Base-by-base conservation (phyloP, 2,888 invertebrate species). In the Synergus gifuensis region DNA sequence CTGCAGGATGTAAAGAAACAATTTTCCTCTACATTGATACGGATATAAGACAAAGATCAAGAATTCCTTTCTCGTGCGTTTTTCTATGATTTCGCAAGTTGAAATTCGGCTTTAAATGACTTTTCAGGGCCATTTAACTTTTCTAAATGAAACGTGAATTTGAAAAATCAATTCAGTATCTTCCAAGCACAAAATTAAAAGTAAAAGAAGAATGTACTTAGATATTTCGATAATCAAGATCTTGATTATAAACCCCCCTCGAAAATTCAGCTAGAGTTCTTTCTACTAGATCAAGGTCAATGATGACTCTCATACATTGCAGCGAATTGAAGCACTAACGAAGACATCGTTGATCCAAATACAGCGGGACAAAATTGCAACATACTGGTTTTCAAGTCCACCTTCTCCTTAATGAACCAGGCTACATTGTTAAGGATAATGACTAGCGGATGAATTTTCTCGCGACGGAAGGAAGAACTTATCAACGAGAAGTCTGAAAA, bases 321-420 rank as follows among this genome's bases (percentile, higher is more conserved):
- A 46, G 49, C 14, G 49, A 49, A 69, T 69, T 36, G 49, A 73
- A 54, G 73, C 73, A 73, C 73, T 73, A 73, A 49, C 49, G 36
- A 54, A 54, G 28, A 73, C 73, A 73, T 78, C 77, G 81, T 78
- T 76, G 84, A 84, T 76, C 84, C 86, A 87, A 87, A 86, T 87
- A 87, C 87, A 87, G 84, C 83, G 76, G 83, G 86, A 84, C 82
- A 66, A 86, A 84, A 81, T 82, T 36, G 0, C 16, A 36, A 49
- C 42, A 8, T 54, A 12, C 42, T 66, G 66, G 12, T 73, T 73
- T 73, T 49, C 40, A 67, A 67, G 18, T 67, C 44, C 67, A 11
- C 67, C 16, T 54, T 49, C 28, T 22, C 14, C 42, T 18, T 36
- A 49, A n/a, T 16, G 69, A 9, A 49, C 0, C 5, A 54, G 36